phyloP scores from a whole-genome alignment of 2,113 vertebrate genomes.

The Lycaon pictus region DNA sequence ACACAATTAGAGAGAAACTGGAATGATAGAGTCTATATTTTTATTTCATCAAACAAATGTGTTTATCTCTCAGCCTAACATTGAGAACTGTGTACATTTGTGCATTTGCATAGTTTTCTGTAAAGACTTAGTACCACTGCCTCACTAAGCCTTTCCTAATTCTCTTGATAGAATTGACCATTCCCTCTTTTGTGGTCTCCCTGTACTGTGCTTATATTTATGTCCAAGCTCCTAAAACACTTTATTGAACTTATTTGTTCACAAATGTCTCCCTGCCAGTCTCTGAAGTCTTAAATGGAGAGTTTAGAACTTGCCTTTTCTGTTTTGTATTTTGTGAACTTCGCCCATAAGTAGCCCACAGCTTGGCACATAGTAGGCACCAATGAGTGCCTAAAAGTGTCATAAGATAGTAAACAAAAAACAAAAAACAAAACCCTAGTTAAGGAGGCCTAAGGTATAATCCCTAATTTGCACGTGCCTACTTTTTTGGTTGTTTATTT shows the following conservation, averaged over 20 bases:
- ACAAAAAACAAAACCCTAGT: background rate
- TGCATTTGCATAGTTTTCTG: background rate
- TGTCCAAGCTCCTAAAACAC: background rate
- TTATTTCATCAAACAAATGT: background rate
- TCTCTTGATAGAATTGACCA: background rate
- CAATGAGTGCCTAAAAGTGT: background rate
- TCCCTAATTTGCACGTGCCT: background rate
- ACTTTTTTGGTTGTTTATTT: background rate
- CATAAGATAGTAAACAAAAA: background rate
- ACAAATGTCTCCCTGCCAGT: background rate
- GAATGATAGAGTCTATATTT: background rate
- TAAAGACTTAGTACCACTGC: background rate
- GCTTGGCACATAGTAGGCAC: background rate
- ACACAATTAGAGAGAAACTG: background rate
- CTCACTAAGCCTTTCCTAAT: background rate
- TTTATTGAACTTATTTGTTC: background rate
- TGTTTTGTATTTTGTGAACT: background rate
- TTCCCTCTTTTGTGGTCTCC: background rate
- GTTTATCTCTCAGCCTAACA: background rate
- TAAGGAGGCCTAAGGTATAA: background rate
- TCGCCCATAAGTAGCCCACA: background rate
- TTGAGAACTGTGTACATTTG: background rate
- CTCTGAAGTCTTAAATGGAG: background rate
- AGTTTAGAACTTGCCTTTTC: background rate
- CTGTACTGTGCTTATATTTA: background rate